These are phyloP conservation scores for Calliopum simillimum DNA, from an alignment of 2,888 invertebrate species.

Conservation along the genomic window DNA sequence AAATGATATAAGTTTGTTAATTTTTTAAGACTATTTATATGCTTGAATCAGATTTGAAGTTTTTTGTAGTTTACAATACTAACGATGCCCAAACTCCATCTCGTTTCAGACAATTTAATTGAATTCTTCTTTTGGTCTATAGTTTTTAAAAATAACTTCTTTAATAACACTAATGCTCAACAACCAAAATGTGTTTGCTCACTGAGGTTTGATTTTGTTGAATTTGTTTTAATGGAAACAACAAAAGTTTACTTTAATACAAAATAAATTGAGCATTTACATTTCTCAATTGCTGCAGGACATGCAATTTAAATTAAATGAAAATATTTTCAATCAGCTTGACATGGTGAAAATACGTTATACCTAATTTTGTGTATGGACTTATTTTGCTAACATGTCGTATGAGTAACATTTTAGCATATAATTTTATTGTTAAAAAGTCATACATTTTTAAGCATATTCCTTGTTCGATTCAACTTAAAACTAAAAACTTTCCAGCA, in stretches of 20 bases:
- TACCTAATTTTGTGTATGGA: neutral
- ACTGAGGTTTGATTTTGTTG: too few species aligned
- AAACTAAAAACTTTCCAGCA: too few species aligned
- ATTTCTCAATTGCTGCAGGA: neutral
- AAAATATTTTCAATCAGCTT: neutral
- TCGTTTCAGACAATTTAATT: neutral
- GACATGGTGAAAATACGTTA: neutral
- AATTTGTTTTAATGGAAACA: neutral
- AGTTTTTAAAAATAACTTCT: neutral
- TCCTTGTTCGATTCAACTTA: too few species aligned
- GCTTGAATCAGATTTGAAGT: too few species aligned
- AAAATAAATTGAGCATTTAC: neutral
- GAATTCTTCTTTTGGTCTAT: neutral
- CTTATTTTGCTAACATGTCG: too few species aligned
- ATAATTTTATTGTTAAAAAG: too few species aligned
- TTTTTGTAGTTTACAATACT: too few species aligned
- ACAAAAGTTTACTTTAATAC: neutral
- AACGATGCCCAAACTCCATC: too few species aligned
- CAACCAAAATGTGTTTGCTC: neutral
- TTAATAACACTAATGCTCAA: neutral
- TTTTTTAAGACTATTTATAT: too few species aligned
- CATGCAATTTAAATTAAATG: neutral
- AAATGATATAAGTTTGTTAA: too few species aligned
- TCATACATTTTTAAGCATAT: too few species aligned
- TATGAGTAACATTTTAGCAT: too few species aligned